phyloP scores from a whole-genome alignment of 2,797 vertebrate genomes.

The Liasis olivaceus region DNA sequence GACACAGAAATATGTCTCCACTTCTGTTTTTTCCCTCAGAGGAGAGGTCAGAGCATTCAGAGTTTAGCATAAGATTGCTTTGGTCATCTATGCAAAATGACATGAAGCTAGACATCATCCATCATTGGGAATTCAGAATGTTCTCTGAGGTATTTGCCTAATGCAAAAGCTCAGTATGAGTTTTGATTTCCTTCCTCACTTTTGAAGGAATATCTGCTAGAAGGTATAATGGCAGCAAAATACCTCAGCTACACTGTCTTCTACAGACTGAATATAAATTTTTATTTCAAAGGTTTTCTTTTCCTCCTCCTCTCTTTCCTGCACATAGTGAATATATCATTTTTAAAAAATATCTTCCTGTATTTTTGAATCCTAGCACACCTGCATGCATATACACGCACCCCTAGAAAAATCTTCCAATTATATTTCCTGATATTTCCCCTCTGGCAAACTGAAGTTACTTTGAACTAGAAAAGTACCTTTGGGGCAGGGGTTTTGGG shows the following conservation, averaged over 20 bases:
- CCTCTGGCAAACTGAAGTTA: constrained; percentile 59
- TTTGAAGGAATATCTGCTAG: not conserved
- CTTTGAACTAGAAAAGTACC: constrained; percentile 67
- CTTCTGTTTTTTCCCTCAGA: not conserved
- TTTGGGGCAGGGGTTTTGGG: constrained; percentile 44
- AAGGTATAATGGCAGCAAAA: constrained; percentile 29
- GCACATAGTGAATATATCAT: constrained; percentile 40
- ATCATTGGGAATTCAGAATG: not conserved
- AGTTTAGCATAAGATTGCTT: not conserved
- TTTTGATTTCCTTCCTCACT: not conserved
- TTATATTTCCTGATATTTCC: constrained; percentile 67
- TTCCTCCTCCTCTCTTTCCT: constrained; percentile 11
- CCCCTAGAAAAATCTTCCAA: constrained; percentile 64
- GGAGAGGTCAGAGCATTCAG: not conserved
- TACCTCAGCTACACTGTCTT: constrained; percentile 2
- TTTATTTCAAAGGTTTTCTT: constrained; percentile 60
- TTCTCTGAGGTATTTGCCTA: not conserved
- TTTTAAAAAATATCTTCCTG: constrained; percentile 56
- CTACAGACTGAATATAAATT: constrained; percentile 50
- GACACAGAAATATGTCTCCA: not conserved
- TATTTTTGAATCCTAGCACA: constrained; percentile 58
- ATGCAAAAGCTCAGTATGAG: not conserved
- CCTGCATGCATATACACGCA: constrained; percentile 25
- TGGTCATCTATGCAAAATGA: not conserved
- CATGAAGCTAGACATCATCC: not conserved